phyloP scores from a whole-genome alignment of 2,888 invertebrate genomes.

The Cheilosia variabilis region DNA sequence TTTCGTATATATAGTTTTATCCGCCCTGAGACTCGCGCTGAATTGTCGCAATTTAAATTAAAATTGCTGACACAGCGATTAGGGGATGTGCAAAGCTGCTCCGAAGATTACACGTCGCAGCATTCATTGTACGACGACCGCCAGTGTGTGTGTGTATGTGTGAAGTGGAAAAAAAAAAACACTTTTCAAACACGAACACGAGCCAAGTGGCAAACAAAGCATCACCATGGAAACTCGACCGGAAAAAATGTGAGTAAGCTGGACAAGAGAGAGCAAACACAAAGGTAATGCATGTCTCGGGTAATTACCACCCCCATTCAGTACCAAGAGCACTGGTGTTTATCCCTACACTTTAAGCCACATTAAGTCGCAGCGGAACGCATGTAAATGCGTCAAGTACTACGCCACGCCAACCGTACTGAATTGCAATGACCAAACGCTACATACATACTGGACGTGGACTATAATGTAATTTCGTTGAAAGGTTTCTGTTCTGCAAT shows the following conservation, averaged over 20 bases:
- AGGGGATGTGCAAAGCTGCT: conserved; percentile 43
- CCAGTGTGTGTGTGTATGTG: not conserved
- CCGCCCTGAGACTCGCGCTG: conserved; percentile 13
- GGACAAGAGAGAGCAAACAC: conserved; percentile 27
- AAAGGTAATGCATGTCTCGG: conserved; percentile 35
- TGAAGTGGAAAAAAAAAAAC: conserved; percentile 33
- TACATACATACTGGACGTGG: conserved; percentile 5
- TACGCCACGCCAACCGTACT: not conserved
- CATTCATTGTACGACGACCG: not conserved
- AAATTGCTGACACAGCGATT: conserved; percentile 64
- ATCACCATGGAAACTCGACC: conserved; percentile 40
- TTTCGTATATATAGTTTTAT: conserved; percentile 28
- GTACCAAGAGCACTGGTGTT: conserved; percentile 7
- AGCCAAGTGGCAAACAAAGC: conserved; percentile 60
- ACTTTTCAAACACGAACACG: conserved; percentile 35
- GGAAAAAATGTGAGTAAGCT: not conserved
- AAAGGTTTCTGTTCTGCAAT: conserved; percentile 63
- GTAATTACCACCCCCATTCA: conserved; percentile 43
- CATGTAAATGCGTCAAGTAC: conserved; percentile 57
- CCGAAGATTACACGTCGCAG: conserved; percentile 46
- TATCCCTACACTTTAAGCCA: conserved; percentile 37
- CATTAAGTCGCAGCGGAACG: conserved; percentile 43
- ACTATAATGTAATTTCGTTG: conserved; percentile 46
- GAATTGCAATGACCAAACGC: conserved; percentile 26
- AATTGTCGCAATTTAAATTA: conserved; percentile 60